Evolutionary conservation across 2,797 vertebrate genomes (phyloP), one percentile per base, ranked within the genome.

Genomic region (Darevskia nairensis): DNA sequence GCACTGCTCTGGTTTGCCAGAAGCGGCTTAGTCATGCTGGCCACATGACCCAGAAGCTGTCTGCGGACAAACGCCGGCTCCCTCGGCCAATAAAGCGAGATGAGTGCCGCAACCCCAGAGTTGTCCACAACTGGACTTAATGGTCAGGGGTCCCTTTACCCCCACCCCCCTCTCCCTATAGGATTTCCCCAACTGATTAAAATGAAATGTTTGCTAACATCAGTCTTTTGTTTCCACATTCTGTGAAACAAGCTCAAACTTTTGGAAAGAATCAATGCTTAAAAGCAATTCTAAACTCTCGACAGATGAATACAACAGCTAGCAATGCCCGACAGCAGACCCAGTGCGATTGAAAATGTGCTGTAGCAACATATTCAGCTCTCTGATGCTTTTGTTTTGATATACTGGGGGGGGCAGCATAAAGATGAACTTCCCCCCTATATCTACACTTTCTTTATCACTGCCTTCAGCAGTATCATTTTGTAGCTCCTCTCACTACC

Each of bases 321-420:
- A 79, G 17, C 10, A 35, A 69, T 82, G 69, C 11, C 21, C 74
- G 69, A 10, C 68, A 61, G 10, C 3, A 39, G 2, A 46, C 1
- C 64, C 0, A 0, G 1, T 74, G 3, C 75, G 19, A 74, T 4
- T 80, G 69, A 83, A 44, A 78, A 29, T 39, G 32, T 2, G 82
- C 74, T 89, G 44, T 46, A 69, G 29, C 17, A 76, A 25, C 81
- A 39, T 46, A 0, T 74, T 76, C 78, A 44, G 8, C 3, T 39
- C 86, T 88, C 68, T 27, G n/a, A 85, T 10, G 76, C 10, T 77
- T 74, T 7, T 44, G 27, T 50, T 61, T 59, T 75, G 50, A 89
- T 72, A 78, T 85, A 25, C 72, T 71, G 71, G 89, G 86, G 89
- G 23, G 82, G 39, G 1, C 4, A 90, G 35, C 3, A 76, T 88